Percentiles rank a stretch among this genome's conserved stretches.
These are phyloP conservation scores for Dromiciops gliroides DNA, from an alignment of 2,113 vertebrate species.

Conservation along the genomic window DNA sequence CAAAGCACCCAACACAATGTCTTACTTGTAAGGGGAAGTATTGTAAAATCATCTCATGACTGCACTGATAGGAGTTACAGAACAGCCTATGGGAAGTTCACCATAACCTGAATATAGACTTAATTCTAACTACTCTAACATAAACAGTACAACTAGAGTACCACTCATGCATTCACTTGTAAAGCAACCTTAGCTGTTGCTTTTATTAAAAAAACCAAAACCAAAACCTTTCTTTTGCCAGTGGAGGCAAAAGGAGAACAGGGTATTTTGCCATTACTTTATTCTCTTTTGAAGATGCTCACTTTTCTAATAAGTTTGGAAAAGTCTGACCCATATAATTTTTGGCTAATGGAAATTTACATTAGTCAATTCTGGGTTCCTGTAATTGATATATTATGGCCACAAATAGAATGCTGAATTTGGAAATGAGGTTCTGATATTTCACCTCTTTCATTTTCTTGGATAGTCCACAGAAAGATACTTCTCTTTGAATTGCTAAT, in stretches of 20 bases:
- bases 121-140: constrained; percentile 40
- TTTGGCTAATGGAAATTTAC: constrained; percentile 46
- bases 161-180: constrained; percentile 46
- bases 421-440: not conserved
- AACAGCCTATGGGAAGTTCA: constrained; percentile 24
- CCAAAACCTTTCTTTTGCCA: constrained; percentile 46
- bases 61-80: constrained; percentile 48
- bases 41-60: constrained; percentile 60
- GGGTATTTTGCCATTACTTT: constrained; percentile 51
- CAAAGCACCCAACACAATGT: constrained; percentile 64
- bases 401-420: constrained; percentile 26
- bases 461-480: constrained; percentile 41
- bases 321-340: constrained; percentile 34
- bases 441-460: constrained; percentile 53
- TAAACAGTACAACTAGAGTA: constrained; percentile 49
- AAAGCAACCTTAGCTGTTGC: constrained; percentile 52
- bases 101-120: constrained; percentile 48
- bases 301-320: constrained; percentile 35
- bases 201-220: constrained; percentile 60
- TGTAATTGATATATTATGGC: not conserved
- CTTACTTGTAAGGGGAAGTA: constrained; percentile 58
- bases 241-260: constrained; percentile 45
- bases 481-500: constrained; percentile 26
- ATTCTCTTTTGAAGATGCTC: constrained; percentile 24
- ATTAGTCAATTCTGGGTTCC: constrained; percentile 33